Conservation (phyloP, 2,113 vertebrate species). For the Sylvietta virens region DNA sequence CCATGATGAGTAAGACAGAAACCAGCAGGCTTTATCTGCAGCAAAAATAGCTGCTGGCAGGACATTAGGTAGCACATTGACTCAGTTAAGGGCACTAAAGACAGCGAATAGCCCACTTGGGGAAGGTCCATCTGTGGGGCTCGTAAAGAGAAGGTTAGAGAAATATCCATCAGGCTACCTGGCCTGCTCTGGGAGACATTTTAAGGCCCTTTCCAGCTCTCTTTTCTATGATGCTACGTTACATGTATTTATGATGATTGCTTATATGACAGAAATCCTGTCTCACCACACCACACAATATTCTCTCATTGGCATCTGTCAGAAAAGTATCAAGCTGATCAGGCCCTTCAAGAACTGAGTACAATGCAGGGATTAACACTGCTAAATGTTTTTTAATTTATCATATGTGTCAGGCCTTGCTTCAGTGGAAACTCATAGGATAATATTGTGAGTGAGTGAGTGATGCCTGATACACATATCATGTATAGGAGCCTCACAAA, state of each 20-base stretch:
- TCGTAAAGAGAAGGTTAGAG: neutral
- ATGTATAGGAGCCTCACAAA: neutral
- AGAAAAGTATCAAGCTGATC: neutral
- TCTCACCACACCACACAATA: neutral
- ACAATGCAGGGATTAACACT: neutral
- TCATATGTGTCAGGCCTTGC: neutral
- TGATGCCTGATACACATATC: accelerated
- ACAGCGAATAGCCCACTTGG: neutral
- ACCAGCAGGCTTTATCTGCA: neutral
- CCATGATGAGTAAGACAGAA: neutral
- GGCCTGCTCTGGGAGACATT: neutral
- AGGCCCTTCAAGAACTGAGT: neutral
- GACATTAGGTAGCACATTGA: neutral
- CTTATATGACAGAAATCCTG: neutral
- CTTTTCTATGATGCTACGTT: neutral
- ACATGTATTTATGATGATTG: neutral
- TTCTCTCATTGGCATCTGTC: neutral
- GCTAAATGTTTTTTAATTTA: neutral
- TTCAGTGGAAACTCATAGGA: neutral
- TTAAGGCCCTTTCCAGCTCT: neutral
- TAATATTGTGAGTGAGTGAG: neutral
- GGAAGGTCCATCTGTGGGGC: neutral
- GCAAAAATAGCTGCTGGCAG: neutral
- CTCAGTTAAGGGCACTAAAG: neutral
- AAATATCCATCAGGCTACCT: neutral